Conservation (phyloP, 2,797 vertebrate genomes). For the Fistularia tabacaria region DNA sequence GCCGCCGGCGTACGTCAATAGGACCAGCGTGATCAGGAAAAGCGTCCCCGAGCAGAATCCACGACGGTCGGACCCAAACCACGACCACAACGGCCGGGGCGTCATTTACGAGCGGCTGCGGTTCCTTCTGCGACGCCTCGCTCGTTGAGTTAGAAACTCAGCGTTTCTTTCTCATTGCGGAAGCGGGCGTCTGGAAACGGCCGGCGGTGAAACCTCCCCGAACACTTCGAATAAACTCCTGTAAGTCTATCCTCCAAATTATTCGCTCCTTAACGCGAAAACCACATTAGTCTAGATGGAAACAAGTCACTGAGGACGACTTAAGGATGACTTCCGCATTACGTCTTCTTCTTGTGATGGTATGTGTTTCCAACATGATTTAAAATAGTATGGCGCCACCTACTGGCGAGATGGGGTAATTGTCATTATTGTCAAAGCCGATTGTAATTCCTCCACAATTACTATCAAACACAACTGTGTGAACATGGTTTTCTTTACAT, state of each 20-base stretch:
- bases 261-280: too few relatives aligned
- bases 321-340: background rate
- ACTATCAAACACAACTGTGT: too few relatives aligned
- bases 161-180: background rate
- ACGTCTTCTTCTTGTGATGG: background rate
- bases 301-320: too few relatives aligned
- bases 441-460: too few relatives aligned
- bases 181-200: background rate
- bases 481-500: too few relatives aligned
- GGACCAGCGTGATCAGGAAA: constrained; percentile 36
- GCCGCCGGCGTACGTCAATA: constrained; percentile 61
- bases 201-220: too few relatives aligned
- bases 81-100: constrained; percentile 51
- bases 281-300: too few relatives aligned
- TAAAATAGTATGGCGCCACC: background rate
- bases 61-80: constrained; percentile 62
- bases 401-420: too few relatives aligned
- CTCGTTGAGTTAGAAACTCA: background rate
- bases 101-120: constrained; percentile 37
- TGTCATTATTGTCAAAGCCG: too few relatives aligned
- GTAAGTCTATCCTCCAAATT: background rate
- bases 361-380: too few relatives aligned
- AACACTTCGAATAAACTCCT: too few relatives aligned
- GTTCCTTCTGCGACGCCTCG: background rate
- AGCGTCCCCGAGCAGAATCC: constrained; percentile 72